These are phyloP conservation scores for Trematomus loennbergii DNA, from an alignment of 2,113 vertebrate species.

Conservation along the genomic window DNA sequence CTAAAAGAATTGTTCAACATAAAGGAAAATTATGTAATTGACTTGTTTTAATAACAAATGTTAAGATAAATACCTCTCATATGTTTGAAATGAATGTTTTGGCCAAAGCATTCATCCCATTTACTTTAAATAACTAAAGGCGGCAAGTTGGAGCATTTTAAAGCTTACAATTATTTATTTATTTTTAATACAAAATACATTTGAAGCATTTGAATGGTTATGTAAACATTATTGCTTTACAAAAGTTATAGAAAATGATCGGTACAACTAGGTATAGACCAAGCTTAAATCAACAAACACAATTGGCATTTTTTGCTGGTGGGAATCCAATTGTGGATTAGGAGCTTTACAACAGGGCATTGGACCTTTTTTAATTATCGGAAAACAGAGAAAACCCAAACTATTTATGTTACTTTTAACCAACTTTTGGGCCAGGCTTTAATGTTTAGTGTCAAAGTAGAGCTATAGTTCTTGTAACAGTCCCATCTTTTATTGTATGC, in stretches of 20 bases:
- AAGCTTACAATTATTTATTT: neutral
- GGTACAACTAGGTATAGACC: neutral
- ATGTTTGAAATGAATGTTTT: neutral
- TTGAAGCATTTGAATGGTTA: neutral
- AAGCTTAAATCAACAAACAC: neutral
- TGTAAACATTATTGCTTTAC: neutral
- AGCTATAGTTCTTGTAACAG: neutral
- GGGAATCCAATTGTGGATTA: too few species aligned
- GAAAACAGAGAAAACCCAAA: neutral
- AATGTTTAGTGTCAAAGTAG: slow-evolving; percentile 5
- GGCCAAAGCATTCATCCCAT: neutral
- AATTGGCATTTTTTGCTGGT: neutral
- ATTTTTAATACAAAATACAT: neutral
- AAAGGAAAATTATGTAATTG: neutral
- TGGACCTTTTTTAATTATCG: neutral
- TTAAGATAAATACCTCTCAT: neutral
- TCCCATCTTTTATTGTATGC: neutral
- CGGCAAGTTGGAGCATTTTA: too few species aligned
- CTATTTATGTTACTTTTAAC: neutral
- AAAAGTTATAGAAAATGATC: neutral
- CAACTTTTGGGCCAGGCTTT: neutral
- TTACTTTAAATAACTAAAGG: too few species aligned
- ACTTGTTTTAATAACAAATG: neutral
- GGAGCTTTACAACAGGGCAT: neutral
- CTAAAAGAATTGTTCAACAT: neutral